Percentiles rank a stretch among this genome's conserved stretches.
These are phyloP conservation scores for Apotomis capreana DNA, from an alignment of 2,888 invertebrate genomes.

Conservation along the genomic window DNA sequence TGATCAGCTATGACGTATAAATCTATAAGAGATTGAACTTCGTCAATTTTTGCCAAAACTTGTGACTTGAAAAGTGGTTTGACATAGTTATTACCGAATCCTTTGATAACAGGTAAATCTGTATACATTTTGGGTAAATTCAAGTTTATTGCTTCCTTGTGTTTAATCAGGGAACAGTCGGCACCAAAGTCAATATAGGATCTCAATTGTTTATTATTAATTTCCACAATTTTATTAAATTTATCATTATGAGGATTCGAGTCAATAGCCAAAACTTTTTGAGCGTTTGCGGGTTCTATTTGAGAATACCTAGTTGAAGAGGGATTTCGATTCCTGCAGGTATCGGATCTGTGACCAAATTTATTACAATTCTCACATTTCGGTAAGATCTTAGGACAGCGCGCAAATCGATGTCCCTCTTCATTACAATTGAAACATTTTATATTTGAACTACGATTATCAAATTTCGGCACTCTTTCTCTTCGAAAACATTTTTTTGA, in stretches of 20 bases:
- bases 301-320: neutral
- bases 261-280: conserved; percentile 10
- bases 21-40: conserved; percentile 6
- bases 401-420: conserved; percentile 16
- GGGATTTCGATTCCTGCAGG: conserved; percentile 10
- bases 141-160: neutral
- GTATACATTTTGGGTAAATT: neutral
- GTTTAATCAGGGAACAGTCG: conserved; percentile 6
- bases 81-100: conserved; percentile 4
- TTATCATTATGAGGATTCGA: conserved; percentile 7
- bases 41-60: conserved; percentile 2
- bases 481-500: neutral
- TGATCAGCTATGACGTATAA: conserved; percentile 9
- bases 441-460: neutral
- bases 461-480: neutral
- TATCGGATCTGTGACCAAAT: conserved; percentile 1
- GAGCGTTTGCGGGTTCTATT: neutral
- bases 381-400: neutral
- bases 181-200: conserved; percentile 20
- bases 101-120: conserved; percentile 9
- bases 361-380: conserved; percentile 13
- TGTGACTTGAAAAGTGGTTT: conserved; percentile 4
- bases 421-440: conserved; percentile 13
- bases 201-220: conserved; percentile 13
- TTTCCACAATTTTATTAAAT: conserved; percentile 3